phyloP scores from a whole-genome alignment of 2,888 invertebrate species.

The Caenorhabditis doughertyi region DNA sequence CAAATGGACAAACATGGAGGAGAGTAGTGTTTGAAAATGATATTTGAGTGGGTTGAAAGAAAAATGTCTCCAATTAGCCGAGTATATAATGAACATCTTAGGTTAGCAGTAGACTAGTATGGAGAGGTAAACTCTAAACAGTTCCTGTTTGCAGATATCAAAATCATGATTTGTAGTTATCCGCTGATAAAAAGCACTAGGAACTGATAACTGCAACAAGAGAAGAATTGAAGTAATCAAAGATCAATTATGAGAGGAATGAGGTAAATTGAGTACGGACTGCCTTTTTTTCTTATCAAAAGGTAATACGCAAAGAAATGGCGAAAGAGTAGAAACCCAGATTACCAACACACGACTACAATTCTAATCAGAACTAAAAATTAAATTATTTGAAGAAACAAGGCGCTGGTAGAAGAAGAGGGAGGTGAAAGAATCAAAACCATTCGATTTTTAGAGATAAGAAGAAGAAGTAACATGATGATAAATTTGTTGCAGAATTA shows the following conservation, averaged over 20 bases:
- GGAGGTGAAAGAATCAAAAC: neutral
- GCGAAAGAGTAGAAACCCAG: neutral
- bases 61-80: slow-evolving; percentile 30
- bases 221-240: neutral
- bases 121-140: no score
- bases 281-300: slow-evolving; percentile 23
- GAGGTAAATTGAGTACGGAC: slow-evolving; percentile 47
- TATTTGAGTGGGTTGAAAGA: neutral
- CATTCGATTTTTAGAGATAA: neutral
- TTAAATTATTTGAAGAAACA: neutral
- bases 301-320: neutral
- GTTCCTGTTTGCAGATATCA: no score
- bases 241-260: slow-evolving; percentile 27
- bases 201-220: slow-evolving; percentile 17
- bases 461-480: slow-evolving; percentile 20
- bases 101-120: no score
- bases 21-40: neutral
- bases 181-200: slow-evolving; percentile 5
- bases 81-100: no score
- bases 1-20: slow-evolving; percentile 36
- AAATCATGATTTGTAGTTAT: slow-evolving; percentile 39
- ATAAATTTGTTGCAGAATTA: slow-evolving; percentile 15
- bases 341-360: slow-evolving; percentile 7
- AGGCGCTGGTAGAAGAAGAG: neutral
- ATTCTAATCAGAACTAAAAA: slow-evolving; percentile 4